phyloP scores from a whole-genome alignment of 2,113 vertebrate genomes.

The Corynorhinus townsendii region DNA sequence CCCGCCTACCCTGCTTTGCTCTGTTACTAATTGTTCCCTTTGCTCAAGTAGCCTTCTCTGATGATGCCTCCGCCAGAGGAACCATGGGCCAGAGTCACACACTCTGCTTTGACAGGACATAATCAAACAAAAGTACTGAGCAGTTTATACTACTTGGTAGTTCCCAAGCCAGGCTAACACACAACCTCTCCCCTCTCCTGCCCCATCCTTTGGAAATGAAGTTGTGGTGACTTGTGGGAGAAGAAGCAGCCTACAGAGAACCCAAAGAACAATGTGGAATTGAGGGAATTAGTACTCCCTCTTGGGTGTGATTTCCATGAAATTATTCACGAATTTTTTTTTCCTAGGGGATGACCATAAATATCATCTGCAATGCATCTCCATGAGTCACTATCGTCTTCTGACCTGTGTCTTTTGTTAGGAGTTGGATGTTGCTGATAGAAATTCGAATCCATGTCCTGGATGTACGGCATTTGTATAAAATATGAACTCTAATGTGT shows the following conservation, averaged over 20 bases:
- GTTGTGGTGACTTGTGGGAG: background rate
- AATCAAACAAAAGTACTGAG: background rate
- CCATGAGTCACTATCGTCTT: conserved; percentile 15
- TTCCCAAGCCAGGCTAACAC: background rate
- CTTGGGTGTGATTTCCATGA: conserved; percentile 24
- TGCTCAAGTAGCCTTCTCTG: background rate
- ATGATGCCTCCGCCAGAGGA: background rate
- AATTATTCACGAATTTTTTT: conserved; percentile 16
- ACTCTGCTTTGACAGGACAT: background rate
- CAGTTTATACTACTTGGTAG: background rate
- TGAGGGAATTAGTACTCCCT: conserved; percentile 27
- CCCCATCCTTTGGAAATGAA: conserved; percentile 11
- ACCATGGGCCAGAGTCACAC: background rate
- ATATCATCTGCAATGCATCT: conserved; percentile 39
- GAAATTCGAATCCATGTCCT: background rate
- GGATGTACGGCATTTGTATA: conserved; percentile 40
- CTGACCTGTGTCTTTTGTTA: conserved; percentile 25
- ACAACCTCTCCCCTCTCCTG: background rate
- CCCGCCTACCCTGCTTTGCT: background rate
- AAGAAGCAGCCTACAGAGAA: background rate
- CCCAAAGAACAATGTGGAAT: background rate
- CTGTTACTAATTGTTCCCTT: background rate
- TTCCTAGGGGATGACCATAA: conserved; percentile 1
- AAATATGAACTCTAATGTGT: conserved; percentile 65
- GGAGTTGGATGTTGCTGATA: conserved; percentile 2